These are phyloP conservation scores for Eupithecia centaureata DNA, from an alignment of 2,888 invertebrate genomes.

Conservation along the genomic window DNA sequence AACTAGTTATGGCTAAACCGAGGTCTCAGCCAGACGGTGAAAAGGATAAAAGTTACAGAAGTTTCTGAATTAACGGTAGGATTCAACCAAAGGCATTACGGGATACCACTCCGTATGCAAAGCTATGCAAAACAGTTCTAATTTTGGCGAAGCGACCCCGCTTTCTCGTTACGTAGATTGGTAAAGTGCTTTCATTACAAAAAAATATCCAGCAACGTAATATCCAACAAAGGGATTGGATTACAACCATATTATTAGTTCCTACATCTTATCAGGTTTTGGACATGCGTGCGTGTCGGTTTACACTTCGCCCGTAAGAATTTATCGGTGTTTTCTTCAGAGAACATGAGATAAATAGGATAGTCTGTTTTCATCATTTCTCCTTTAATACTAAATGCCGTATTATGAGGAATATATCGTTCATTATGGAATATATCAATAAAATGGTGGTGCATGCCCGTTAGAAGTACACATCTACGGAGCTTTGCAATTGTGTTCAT, in stretches of 20 bases:
- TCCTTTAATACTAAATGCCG: not conserved
- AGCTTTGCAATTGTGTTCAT: no score
- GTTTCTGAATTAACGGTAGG: slow-evolving; percentile 24
- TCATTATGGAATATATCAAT: no score
- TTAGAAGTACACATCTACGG: no score
- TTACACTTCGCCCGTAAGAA: not conserved
- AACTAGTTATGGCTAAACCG: slow-evolving; percentile 5
- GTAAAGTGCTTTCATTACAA: slow-evolving; percentile 6
- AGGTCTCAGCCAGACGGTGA: slow-evolving; percentile 14
- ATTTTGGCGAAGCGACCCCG: slow-evolving; percentile 34
- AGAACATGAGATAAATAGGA: not conserved
- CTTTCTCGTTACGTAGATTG: slow-evolving; percentile 27
- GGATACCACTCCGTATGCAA: slow-evolving; percentile 42
- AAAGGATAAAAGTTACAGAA: slow-evolving; percentile 35
- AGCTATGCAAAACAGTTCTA: slow-evolving; percentile 44
- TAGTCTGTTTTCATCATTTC: not conserved
- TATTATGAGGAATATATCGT: no score
- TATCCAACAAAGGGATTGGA: slow-evolving; percentile 5
- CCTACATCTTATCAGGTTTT: not conserved
- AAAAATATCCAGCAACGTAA: slow-evolving; percentile 10
- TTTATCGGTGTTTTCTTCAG: not conserved
- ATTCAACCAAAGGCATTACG: slow-evolving; percentile 35
- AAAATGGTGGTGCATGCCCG: no score
- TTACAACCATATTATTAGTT: not conserved
- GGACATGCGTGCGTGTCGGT: not conserved